Base-by-base conservation (phyloP, 2,797 vertebrate genomes). In the Sebastes goodei region DNA sequence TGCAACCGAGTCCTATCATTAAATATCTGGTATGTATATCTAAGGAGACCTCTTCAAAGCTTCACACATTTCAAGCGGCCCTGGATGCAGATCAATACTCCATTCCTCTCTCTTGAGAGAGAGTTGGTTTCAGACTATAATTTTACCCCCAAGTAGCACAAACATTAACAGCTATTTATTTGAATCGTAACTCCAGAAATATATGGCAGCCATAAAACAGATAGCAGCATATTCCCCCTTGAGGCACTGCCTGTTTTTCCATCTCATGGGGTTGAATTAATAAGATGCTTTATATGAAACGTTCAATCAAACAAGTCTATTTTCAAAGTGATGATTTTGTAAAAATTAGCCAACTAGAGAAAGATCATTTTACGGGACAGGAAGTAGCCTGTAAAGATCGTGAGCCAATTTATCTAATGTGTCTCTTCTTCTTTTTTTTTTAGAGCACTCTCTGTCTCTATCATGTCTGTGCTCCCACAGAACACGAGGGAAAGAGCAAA, bases 261-360 rank as follows among this genome's bases (percentile, higher is more conserved):
- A 84, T 88, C 84, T 89, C 73, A 86, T 76, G 63, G 65, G 80
- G 84, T 56, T 68, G 68, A 87, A 93, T 91, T 93, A 90, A 90
- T 82, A 90, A 67, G 68, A 88, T 73, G 65, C 74, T 88, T 83
- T 70, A 85, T 70, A 71, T 52, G 60, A 89, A 84, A 81, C 71
- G 73, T 83, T 87, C 88, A 91, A 85, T 92, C 82, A 90, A 78
- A 87, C 62, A 69, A 87, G 80, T 80, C 80, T 82, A 65, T 86
- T 87, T 90, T 82, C 57, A 86, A 89, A 88, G 73, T 81, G 71
- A 86, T 84, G 74, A 90, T 83, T 85, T 84, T 82, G 59, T 84
- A 67, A 56, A 88, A 91, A 86, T 67, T 29, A 89, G 72, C 75
- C 52, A 81, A 85, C 65, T 68, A 49, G 35, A 78, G 66, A 88